Evolutionary conservation across 2,888 invertebrate species (phyloP).

Genomic region (Girardia tigrina): DNA sequence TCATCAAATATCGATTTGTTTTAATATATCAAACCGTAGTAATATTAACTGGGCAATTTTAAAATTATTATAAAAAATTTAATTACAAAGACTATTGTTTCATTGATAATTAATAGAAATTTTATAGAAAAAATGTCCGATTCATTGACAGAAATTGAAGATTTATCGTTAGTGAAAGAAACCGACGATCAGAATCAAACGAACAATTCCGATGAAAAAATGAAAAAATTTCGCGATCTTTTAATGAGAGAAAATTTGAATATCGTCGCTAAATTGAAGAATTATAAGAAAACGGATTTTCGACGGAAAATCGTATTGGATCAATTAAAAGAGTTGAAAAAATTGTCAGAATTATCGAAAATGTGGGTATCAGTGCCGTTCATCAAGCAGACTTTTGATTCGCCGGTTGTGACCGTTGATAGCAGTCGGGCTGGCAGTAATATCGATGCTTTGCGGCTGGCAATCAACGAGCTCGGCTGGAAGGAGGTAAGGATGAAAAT

Average conservation of each 20-base stretch:
- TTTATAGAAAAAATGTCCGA: background rate
- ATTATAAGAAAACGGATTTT: conserved; percentile 34
- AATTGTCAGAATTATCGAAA: conserved; percentile 26
- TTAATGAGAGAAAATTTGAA: conserved; percentile 1
- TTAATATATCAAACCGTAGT: background rate
- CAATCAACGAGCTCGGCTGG: conserved; percentile 49
- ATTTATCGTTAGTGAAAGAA: background rate
- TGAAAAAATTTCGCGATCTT: background rate
- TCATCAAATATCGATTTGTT: background rate
- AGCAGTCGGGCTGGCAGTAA: conserved; percentile 50
- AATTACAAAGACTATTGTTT: background rate
- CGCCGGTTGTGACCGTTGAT: conserved; percentile 46
- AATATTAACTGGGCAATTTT: background rate
- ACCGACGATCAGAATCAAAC: background rate
- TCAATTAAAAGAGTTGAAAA: conserved; percentile 29
- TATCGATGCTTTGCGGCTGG: conserved; percentile 49
- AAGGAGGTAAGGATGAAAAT: conserved; percentile 43
- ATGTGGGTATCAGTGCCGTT: conserved; percentile 28
- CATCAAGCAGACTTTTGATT: conserved; percentile 8
- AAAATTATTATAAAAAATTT: background rate
- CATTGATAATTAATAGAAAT: background rate
- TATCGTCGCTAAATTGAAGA: conserved; percentile 18
- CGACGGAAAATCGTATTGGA: conserved; percentile 31
- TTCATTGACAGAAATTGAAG: background rate
- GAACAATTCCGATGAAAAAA: background rate